A percentile compares a stretch with the other conserved stretches of the same genome.
These are phyloP conservation scores for Epizoanthus scotinus DNA, from an alignment of 92 coral and sea anemone genomes.

Conservation along the genomic window DNA sequence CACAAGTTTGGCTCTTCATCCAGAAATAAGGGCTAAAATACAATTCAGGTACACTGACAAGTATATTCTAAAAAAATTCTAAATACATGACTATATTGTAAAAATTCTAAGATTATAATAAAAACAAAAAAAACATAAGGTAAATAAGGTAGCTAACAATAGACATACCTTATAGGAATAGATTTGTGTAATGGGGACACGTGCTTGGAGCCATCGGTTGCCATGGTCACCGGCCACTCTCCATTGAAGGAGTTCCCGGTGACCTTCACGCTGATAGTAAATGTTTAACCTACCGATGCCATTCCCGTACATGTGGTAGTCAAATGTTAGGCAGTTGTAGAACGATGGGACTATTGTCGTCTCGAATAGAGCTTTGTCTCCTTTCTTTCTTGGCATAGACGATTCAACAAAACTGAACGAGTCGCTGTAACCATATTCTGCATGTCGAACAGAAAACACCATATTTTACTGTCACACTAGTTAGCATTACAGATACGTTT, in stretches of 20 bases:
- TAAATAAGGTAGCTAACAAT: too few relatives aligned
- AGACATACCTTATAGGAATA: slow-evolving; percentile 46
- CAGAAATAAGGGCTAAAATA: too few relatives aligned
- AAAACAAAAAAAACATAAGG: too few relatives aligned
- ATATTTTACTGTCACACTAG: too few relatives aligned
- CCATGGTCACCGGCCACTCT: slow-evolving; percentile 64
- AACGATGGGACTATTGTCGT: slow-evolving; percentile 26
- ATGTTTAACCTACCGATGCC: slow-evolving; percentile 72
- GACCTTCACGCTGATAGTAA: slow-evolving; percentile 21
- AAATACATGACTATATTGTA: too few relatives aligned
- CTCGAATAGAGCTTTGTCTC: slow-evolving; percentile 1
- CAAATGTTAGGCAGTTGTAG: slow-evolving; percentile 63
- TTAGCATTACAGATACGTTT: too few relatives aligned
- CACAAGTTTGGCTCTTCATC: too few relatives aligned
- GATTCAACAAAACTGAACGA: slow-evolving; percentile 4
- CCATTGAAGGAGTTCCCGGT: slow-evolving; percentile 58
- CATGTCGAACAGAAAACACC: neutral
- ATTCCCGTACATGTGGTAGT: slow-evolving; percentile 64
- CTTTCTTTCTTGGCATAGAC: slow-evolving; percentile 6
- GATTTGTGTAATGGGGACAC: slow-evolving; percentile 28
- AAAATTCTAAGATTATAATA: too few relatives aligned
- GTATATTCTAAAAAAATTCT: too few relatives aligned
- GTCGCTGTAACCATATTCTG: slow-evolving; percentile 8
- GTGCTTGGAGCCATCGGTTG: slow-evolving; percentile 45
- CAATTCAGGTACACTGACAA: too few relatives aligned